Evolutionary conservation across 2,888 invertebrate genomes (phyloP).

Genomic region (Lymantria dispar): DNA sequence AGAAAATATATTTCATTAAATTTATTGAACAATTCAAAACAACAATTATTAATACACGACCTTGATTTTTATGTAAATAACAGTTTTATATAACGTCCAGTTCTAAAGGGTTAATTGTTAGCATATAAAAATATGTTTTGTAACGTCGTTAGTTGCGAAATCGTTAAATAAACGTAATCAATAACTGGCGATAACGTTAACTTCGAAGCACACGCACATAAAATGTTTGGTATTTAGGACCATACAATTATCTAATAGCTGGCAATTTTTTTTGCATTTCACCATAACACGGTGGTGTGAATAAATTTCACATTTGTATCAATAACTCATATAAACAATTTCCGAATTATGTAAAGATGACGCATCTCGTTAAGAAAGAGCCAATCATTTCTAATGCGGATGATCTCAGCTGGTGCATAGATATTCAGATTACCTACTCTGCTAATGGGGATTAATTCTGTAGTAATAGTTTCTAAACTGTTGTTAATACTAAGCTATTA

Average conservation of each 20-base stretch:
- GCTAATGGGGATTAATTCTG: not conserved
- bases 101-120: slow-evolving; percentile 18
- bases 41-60: slow-evolving; percentile 4
- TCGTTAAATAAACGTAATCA: slow-evolving; percentile 11
- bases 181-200: slow-evolving; percentile 4
- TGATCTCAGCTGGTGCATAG: not conserved
- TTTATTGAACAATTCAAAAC: no score
- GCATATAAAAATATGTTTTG: slow-evolving; percentile 12
- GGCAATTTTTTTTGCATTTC: slow-evolving; percentile 9
- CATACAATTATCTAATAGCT: slow-evolving; percentile 8
- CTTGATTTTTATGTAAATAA: slow-evolving; percentile 12
- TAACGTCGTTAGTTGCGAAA: slow-evolving; percentile 22
- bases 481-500: not conserved
- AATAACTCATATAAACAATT: slow-evolving; percentile 2
- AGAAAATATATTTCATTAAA: no score
- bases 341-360: slow-evolving; percentile 19
- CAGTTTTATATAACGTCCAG: slow-evolving; percentile 12
- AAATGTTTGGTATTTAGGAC: slow-evolving; percentile 13
- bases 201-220: not conserved
- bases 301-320: slow-evolving; percentile 19
- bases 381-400: not conserved
- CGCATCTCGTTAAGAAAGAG: not conserved
- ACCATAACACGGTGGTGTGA: slow-evolving; percentile 10
- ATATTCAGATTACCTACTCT: not conserved
- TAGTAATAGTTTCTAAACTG: slow-evolving; percentile 1